Evolutionary conservation across 2,888 invertebrate species (phyloP), one percentile per base, ranked within the genome.

Genomic region (Meganola albula): DNA sequence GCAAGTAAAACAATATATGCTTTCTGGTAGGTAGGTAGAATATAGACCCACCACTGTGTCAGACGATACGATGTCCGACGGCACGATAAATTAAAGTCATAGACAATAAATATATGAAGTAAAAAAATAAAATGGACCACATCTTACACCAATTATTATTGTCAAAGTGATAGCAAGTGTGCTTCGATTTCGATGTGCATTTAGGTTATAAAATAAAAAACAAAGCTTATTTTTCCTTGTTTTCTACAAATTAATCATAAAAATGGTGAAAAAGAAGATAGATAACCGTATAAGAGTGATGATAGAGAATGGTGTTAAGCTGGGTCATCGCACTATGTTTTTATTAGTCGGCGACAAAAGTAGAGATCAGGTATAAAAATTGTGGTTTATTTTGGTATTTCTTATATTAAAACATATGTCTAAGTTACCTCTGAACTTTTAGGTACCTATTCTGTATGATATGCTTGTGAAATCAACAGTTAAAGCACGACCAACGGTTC

Each of bases 391-490:
- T 29, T 5, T 29, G 24, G 18, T 16, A 13, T 11, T 44, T n/a
- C n/a, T n/a, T n/a, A n/a, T n/a, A n/a, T n/a, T 27, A 27, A 11
- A 21, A 21, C 21, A 21, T 21, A n/a, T 12, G 1, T 7, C 1
- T 4, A 8, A 8, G n/a, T 1, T 26, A 10, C 14, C 4, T 30
- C 33, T 24, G 24, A 16, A 29, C 13, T 69, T 68, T 33, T 58
- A 97, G 96, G 95, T 98, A 8, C 97, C 98, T 3, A 95, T 98
- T 68, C 84, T 99, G 2, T 98, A 99, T 87, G 98, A 99, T 66
- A 98, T 99, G 91, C 82, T 99, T 24, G 93, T 97, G 0, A 99
- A 99, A 82, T 94, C 98, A 1, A 91, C 93, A 28, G 93, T 98
- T 0, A 96, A 96, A 77, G 92, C 97, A 0, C 88, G 98, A 22